phyloP scores from a whole-genome alignment of 2,113 vertebrate species.

The Tupaia tana region DNA sequence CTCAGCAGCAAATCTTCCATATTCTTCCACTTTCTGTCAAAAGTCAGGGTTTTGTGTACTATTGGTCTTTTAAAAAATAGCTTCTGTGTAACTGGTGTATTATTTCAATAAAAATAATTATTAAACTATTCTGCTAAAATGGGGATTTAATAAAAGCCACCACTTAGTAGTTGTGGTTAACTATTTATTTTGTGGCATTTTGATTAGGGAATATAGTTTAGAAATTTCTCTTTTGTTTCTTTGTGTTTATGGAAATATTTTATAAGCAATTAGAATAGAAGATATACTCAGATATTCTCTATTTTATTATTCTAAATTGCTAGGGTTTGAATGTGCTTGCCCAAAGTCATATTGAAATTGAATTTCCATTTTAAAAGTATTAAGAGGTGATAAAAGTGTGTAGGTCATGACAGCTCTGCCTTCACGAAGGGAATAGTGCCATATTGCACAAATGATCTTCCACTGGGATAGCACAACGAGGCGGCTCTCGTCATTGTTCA shows the following conservation, averaged over 20 bases:
- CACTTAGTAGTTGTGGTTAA: not conserved
- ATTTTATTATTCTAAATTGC: not conserved
- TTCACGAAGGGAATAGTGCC: not conserved
- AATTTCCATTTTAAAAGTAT: not conserved
- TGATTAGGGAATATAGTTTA: not conserved
- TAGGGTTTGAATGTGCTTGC: not conserved
- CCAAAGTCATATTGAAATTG: not conserved
- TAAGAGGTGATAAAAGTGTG: not conserved
- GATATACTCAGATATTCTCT: not conserved
- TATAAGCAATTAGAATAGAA: not conserved
- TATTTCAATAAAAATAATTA: too few species aligned
- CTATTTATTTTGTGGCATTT: not conserved
- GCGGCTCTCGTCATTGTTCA: not conserved
- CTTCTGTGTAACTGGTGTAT: not conserved
- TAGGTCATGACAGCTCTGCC: not conserved
- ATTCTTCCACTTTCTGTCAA: too few species aligned
- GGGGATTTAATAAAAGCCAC: not conserved
- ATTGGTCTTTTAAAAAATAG: not conserved
- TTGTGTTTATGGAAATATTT: not conserved
- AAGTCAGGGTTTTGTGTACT: not conserved
- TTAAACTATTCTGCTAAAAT: too few species aligned
- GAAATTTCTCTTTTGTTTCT: not conserved
- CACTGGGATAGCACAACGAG: too few species aligned
- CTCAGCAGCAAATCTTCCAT: too few species aligned
- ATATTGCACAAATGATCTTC: not conserved